Evolutionary conservation across 2,797 vertebrate species (phyloP).

Genomic region (Danio kyathit): DNA sequence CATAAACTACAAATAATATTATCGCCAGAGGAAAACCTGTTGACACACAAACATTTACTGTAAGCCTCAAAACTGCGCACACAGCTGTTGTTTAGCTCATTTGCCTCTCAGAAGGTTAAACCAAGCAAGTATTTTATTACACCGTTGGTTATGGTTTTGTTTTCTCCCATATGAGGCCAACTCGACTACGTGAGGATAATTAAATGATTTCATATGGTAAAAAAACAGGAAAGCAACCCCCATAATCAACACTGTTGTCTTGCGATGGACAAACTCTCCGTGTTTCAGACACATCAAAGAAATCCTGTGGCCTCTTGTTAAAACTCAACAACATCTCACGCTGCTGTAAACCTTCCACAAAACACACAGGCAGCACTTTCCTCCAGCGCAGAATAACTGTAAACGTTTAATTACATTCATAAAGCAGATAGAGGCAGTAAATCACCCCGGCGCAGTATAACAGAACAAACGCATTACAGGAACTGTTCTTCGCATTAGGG

Average conservation of each 20-base stretch:
- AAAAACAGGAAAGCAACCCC: slow-evolving; percentile 35
- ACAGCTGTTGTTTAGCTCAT: slow-evolving; percentile 40
- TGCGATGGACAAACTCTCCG: slow-evolving; percentile 68
- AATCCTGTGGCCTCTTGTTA: slow-evolving; percentile 73
- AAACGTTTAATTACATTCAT: slow-evolving; percentile 82
- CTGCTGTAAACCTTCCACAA: slow-evolving; percentile 73
- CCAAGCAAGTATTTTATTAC: slow-evolving; percentile 37
- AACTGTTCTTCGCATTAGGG: slow-evolving; percentile 63
- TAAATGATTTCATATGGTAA: slow-evolving; percentile 28
- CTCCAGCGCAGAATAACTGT: slow-evolving; percentile 72
- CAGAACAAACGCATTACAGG: slow-evolving; percentile 63
- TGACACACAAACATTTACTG: slow-evolving; percentile 1
- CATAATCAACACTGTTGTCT: slow-evolving; percentile 50
- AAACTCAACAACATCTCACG: slow-evolving; percentile 77
- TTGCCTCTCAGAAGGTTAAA: slow-evolving; percentile 30
- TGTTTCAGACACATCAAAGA: slow-evolving; percentile 77
- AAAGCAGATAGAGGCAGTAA: slow-evolving; percentile 76
- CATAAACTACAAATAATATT: slow-evolving; percentile 22
- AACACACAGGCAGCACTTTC: slow-evolving; percentile 78
- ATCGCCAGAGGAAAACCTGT: neutral
- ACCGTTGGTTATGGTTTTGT: slow-evolving; percentile 1
- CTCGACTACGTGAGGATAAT: slow-evolving; percentile 21
- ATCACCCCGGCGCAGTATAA: slow-evolving; percentile 62
- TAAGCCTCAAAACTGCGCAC: slow-evolving; percentile 11
- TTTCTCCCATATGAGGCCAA: neutral